A percentile compares a stretch with the other conserved stretches of the same genome.
These are phyloP conservation scores for Aromia moschata DNA, from an alignment of 2,888 invertebrate species.

Conservation along the genomic window DNA sequence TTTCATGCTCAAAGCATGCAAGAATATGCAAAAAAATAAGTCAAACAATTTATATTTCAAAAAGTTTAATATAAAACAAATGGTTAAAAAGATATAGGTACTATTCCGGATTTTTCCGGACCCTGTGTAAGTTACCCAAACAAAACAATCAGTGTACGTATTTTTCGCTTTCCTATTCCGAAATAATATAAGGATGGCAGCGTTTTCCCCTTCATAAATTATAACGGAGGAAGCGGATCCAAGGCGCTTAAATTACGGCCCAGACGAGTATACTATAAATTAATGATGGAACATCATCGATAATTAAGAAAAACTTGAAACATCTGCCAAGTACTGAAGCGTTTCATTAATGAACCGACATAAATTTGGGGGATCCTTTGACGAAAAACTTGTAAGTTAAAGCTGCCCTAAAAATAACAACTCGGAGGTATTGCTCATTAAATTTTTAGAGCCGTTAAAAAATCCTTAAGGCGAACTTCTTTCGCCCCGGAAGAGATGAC, in stretches of 20 bases:
- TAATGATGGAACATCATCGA: constrained; percentile 28
- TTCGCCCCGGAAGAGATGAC: constrained; percentile 15
- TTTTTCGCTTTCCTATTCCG: too few relatives aligned
- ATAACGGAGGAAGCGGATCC: constrained; percentile 24
- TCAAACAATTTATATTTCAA: too few relatives aligned
- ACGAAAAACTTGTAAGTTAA: constrained; percentile 13
- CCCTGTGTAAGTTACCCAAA: too few relatives aligned
- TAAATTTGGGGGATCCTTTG: constrained; percentile 13
- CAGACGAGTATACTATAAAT: constrained; percentile 23
- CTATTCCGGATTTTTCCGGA: too few relatives aligned
- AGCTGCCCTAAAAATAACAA: constrained; percentile 13
- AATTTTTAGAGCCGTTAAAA: constrained; percentile 20
- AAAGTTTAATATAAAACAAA: too few relatives aligned
- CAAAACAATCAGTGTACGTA: too few relatives aligned
- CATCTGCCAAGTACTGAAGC: constrained; percentile 12
- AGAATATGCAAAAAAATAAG: too few relatives aligned
- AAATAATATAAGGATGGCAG: neutral
- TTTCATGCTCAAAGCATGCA: too few relatives aligned
- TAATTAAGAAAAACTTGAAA: constrained; percentile 25
- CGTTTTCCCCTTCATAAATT: constrained; percentile 16
- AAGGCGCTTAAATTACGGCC: constrained; percentile 21
- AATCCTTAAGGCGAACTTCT: constrained; percentile 17
- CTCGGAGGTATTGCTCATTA: constrained; percentile 18
- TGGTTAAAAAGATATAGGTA: too few relatives aligned
- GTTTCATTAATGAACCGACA: constrained; percentile 18